These are phyloP conservation scores for Marmota flaviventris DNA, from an alignment of 2,113 vertebrate genomes.

Conservation along the genomic window DNA sequence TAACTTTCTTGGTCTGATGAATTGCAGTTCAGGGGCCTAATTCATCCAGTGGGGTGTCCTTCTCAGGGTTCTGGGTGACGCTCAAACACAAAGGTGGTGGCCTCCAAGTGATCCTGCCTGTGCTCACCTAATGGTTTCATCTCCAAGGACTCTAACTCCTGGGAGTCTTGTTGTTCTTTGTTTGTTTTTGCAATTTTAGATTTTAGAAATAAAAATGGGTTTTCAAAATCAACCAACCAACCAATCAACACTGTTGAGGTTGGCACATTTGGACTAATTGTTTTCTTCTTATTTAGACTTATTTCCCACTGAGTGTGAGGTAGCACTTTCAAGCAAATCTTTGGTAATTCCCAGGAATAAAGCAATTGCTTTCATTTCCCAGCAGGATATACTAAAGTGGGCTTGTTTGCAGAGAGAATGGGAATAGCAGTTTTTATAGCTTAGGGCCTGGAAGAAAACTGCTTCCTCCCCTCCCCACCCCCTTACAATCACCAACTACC, in stretches of 20 bases:
- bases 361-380: slow-evolving; percentile 65
- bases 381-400: slow-evolving; percentile 17
- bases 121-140: not conserved
- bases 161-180: not conserved
- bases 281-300: slow-evolving; percentile 58
- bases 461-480: fast-evolving
- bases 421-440: slow-evolving; percentile 58
- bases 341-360: slow-evolving; percentile 59
- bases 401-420: slow-evolving; percentile 56
- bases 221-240: slow-evolving; percentile 62
- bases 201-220: slow-evolving; percentile 63
- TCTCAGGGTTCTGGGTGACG: not conserved
- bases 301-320: slow-evolving; percentile 55
- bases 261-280: slow-evolving; percentile 57
- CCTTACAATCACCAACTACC: slow-evolving; percentile 41
- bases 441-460: slow-evolving; percentile 14
- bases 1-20: not conserved
- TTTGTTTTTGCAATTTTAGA: slow-evolving; percentile 63
- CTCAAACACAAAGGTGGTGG: not conserved
- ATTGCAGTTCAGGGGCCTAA: not conserved
- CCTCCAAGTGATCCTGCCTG: not conserved
- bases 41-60: not conserved
- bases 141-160: not conserved
- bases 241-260: slow-evolving; percentile 10
- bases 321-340: slow-evolving; percentile 55